Percentiles rank a stretch among this genome's conserved stretches.
phyloP scores from a whole-genome alignment of 2,888 invertebrate genomes.

The Stenichneumon culpator region DNA sequence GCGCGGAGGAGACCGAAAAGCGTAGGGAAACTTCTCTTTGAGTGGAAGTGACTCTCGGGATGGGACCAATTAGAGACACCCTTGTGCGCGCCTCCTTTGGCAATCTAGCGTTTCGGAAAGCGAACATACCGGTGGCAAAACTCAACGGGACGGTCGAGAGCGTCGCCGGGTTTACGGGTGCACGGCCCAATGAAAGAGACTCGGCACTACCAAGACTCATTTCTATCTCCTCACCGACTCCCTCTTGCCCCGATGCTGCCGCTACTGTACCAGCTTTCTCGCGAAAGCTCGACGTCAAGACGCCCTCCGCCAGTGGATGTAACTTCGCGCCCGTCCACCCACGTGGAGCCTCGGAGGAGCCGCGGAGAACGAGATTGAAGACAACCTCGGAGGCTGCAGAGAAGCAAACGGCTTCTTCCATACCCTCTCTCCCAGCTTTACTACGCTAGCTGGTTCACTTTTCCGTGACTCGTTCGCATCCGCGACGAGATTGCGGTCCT shows the following conservation, averaged over 20 bases:
- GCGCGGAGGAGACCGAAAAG: conserved; percentile 25
- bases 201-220: not conserved
- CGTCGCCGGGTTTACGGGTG: conserved; percentile 58
- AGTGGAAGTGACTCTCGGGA: conserved; percentile 73
- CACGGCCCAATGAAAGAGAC: conserved; percentile 50
- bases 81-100: conserved; percentile 67
- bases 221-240: conserved; percentile 34
- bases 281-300: conserved; percentile 15
- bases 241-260: not conserved
- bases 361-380: conserved; percentile 56
- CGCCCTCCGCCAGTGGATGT: conserved; percentile 35
- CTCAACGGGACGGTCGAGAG: not conserved
- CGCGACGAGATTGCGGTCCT: conserved; percentile 20
- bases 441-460: conserved; percentile 11
- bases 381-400: conserved; percentile 30
- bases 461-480: conserved; percentile 21
- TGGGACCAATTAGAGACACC: conserved; percentile 81
- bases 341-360: conserved; percentile 13
- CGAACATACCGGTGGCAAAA: not conserved
- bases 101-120: conserved; percentile 60
- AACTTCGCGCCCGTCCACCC: conserved; percentile 30
- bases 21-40: conserved; percentile 75
- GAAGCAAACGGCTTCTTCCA: conserved; percentile 38
- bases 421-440: not conserved
- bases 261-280: not conserved